Evolutionary conservation across 2,888 invertebrate species (phyloP).

Genomic region (Melinaea menophilus): DNA sequence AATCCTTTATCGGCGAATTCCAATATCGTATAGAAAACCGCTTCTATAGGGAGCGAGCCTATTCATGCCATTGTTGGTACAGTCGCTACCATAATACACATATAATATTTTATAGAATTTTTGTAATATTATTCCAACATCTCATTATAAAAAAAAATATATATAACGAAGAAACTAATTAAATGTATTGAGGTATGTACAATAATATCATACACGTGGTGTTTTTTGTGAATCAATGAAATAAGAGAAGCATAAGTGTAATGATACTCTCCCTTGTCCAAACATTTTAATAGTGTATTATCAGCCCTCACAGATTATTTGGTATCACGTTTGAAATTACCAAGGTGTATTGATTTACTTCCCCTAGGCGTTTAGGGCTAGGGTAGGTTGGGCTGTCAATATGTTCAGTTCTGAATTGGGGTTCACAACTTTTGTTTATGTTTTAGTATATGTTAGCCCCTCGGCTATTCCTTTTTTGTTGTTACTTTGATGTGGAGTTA

Average conservation of each 20-base stretch:
- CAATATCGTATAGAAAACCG: slow-evolving; percentile 63
- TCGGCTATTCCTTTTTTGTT: slow-evolving; percentile 12
- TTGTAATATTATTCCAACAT: slow-evolving; percentile 24
- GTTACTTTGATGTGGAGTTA: slow-evolving; percentile 11
- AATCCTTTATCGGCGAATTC: slow-evolving; percentile 68
- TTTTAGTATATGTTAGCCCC: slow-evolving; percentile 19
- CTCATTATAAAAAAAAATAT: background rate
- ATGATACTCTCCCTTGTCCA: background rate
- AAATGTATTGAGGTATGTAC: background rate
- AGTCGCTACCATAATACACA: slow-evolving; percentile 28
- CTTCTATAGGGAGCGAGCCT: slow-evolving; percentile 48
- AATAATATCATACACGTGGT: background rate
- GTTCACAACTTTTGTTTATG: slow-evolving; percentile 25
- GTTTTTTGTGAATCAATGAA: background rate
- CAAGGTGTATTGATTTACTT: slow-evolving; percentile 68
- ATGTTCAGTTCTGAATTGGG: slow-evolving; percentile 38
- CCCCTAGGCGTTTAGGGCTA: slow-evolving; percentile 47
- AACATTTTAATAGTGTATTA: slow-evolving; percentile 7
- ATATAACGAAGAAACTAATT: too few species aligned
- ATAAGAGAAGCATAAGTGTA: background rate
- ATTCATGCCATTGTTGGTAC: slow-evolving; percentile 49
- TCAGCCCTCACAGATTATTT: slow-evolving; percentile 40
- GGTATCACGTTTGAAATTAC: slow-evolving; percentile 64
- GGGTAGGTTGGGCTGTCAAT: slow-evolving; percentile 44
- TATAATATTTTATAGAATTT: slow-evolving; percentile 26